A percentile compares a stretch with the other conserved stretches of the same genome.
Evolutionary conservation across 2,888 invertebrate genomes (phyloP).

Genomic region (Boloria selene): DNA sequence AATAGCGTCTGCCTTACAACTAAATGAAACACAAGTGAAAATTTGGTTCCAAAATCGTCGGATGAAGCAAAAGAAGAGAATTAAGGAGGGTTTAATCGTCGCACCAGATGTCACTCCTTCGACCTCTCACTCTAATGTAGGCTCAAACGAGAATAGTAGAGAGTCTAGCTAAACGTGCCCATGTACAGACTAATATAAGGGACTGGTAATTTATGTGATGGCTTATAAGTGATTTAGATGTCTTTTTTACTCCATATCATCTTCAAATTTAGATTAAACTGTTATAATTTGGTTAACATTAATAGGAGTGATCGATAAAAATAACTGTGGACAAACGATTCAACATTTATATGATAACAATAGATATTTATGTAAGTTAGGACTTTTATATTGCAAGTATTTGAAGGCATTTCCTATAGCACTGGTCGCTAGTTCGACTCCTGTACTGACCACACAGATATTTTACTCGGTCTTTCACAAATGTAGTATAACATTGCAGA

Average conservation of each 20-base stretch:
- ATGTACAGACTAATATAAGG: neutral
- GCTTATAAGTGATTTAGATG: neutral
- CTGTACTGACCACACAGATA: no score
- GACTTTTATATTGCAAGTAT: no score
- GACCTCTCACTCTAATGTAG: constrained; percentile 66
- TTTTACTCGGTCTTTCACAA: no score
- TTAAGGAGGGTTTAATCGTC: constrained; percentile 93
- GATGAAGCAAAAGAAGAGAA: constrained; percentile 99
- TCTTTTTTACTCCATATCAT: neutral
- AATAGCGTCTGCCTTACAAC: constrained; percentile 96
- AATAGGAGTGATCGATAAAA: no score
- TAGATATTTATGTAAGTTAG: no score
- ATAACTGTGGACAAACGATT: no score
- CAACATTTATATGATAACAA: no score
- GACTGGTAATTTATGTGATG: constrained; percentile 10
- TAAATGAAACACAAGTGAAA: constrained; percentile 98
- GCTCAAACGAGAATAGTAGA: constrained; percentile 87
- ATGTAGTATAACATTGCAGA: no score
- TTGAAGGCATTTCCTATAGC: no score
- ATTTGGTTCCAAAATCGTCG: constrained; percentile 99
- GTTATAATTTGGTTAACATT: no score
- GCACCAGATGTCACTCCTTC: constrained; percentile 78
- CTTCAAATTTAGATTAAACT: no score
- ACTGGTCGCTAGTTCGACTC: no score
- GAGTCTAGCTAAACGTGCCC: constrained; percentile 82